Evolutionary conservation across 2,113 vertebrate species (phyloP).

Genomic region (Orientallactaga bullata): DNA sequence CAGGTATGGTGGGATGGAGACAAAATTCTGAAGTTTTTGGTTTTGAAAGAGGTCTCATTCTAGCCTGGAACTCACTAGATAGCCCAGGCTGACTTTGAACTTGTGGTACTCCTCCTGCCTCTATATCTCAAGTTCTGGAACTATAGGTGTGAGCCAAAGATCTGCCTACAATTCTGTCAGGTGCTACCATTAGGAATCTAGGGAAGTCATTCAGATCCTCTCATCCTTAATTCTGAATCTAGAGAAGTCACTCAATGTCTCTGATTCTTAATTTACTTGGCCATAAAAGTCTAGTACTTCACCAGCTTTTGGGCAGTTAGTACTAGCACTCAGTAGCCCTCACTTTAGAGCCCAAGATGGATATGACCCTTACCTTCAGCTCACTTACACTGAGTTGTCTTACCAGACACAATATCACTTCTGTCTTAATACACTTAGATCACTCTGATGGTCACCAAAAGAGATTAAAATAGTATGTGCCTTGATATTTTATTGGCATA

Average conservation of each 20-base stretch:
- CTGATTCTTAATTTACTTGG: neutral
- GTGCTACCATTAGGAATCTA: slow-evolving; percentile 13
- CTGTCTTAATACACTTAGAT: slow-evolving; percentile 19
- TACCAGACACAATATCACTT: slow-evolving; percentile 23
- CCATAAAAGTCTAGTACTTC: neutral
- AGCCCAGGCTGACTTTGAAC: neutral
- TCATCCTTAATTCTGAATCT: neutral
- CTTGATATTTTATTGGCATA: slow-evolving; percentile 44
- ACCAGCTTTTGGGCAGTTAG: neutral
- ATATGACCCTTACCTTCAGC: neutral
- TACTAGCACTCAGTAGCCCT: neutral
- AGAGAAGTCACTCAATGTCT: neutral
- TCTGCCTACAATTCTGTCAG: slow-evolving; percentile 8
- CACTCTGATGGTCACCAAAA: slow-evolving; percentile 9
- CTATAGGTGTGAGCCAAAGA: neutral
- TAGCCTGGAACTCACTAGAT: neutral
- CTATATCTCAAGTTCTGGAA: neutral
- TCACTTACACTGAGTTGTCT: neutral
- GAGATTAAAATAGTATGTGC: slow-evolving; percentile 48
- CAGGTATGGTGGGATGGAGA: neutral
- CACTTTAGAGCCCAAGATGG: neutral
- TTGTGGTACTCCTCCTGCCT: neutral
- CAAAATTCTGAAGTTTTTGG: neutral
- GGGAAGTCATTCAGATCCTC: neutral
- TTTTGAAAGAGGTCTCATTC: neutral